phyloP scores from a whole-genome alignment of 2,113 vertebrate genomes.

The Merops nubicus region DNA sequence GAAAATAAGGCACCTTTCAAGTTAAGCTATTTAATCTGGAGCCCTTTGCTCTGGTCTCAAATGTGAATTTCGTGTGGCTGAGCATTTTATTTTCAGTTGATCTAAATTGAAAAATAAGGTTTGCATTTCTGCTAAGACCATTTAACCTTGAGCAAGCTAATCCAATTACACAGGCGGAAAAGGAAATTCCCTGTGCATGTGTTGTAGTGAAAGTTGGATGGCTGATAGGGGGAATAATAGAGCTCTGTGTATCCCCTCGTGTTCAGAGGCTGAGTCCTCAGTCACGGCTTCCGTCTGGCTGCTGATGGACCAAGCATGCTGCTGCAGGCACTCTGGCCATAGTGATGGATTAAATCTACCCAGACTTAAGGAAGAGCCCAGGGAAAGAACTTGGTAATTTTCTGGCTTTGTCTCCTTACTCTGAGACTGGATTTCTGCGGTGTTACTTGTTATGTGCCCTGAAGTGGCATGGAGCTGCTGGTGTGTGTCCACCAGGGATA shows the following conservation, averaged over 20 bases:
- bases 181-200: not conserved
- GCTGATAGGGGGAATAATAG: not conserved
- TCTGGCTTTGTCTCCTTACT: not conserved
- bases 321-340: not conserved
- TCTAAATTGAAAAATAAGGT: not conserved
- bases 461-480: not conserved
- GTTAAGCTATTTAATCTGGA: not conserved
- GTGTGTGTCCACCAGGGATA: not conserved
- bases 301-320: not conserved
- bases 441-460: rapidly evolving
- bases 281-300: not conserved
- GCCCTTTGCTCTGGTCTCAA: not conserved
- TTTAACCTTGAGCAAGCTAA: constrained; percentile 20
- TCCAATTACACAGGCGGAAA: not conserved
- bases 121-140: not conserved
- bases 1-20: constrained; percentile 26
- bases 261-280: rapidly evolving
- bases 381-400: rapidly evolving
- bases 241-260: not conserved
- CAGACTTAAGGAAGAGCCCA: not conserved
- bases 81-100: not conserved
- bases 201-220: not conserved
- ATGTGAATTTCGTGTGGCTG: not conserved
- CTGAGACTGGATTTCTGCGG: rapidly evolving
- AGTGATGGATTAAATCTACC: rapidly evolving